phyloP scores from a whole-genome alignment of 2,888 invertebrate genomes.

The Scaptomyza caliginosa region DNA sequence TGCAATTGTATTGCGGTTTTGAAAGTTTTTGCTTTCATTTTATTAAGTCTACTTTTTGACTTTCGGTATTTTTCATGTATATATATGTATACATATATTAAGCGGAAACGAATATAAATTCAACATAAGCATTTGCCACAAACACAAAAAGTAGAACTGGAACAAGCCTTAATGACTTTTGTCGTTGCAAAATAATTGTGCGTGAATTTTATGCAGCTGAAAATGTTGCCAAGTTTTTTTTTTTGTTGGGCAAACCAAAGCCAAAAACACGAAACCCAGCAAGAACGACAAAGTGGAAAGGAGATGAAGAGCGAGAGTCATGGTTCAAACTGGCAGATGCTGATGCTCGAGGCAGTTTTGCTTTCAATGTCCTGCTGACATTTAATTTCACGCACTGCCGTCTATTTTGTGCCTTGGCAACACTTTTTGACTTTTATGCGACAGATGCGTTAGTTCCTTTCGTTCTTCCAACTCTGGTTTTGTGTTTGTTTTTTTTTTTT shows the following conservation, averaged over 20 bases:
- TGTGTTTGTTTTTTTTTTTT: not conserved
- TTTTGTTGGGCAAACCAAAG: constrained; percentile 13
- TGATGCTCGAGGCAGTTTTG: constrained; percentile 30
- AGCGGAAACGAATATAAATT: constrained; percentile 67
- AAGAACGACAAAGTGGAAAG: not conserved
- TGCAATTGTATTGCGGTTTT: constrained; percentile 13
- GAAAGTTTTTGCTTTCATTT: constrained; percentile 6
- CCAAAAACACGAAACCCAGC: constrained; percentile 8
- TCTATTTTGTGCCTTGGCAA: constrained; percentile 76
- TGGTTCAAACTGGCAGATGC: constrained; percentile 1
- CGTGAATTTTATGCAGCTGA: constrained; percentile 63
- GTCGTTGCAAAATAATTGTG: constrained; percentile 76
- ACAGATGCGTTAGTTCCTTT: constrained; percentile 30
- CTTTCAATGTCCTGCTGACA: constrained; percentile 76
- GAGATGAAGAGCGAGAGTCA: not conserved
- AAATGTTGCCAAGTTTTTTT: constrained; percentile 40
- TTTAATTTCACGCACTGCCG: constrained; percentile 78
- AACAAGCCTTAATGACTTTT: constrained; percentile 73
- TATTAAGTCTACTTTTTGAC: constrained; percentile 3
- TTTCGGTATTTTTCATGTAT: not conserved
- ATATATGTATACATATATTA: not conserved
- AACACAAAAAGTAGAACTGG: constrained; percentile 14
- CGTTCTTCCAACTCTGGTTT: not conserved
- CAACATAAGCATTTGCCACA: constrained; percentile 60
- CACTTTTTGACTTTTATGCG: constrained; percentile 75